Evolutionary conservation across 2,797 vertebrate genomes (phyloP), one percentile per base, ranked within the genome.

Genomic region (Rhodeus uyekii): DNA sequence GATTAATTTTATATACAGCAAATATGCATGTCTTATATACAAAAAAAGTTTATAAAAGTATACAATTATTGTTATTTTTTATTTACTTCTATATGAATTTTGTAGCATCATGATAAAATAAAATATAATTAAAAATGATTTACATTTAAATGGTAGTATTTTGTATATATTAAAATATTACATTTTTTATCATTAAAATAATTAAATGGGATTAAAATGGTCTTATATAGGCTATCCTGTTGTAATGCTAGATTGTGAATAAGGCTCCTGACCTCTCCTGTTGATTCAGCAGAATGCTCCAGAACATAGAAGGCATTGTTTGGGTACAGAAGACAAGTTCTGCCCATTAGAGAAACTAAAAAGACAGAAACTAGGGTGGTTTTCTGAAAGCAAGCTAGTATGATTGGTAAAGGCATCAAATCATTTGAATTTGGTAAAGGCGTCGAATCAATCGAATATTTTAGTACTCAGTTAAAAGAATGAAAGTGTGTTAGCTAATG

Each of bases 231-330:
- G 22, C 16, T 9, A 77, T 77, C 12, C 19, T 44, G 42, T 34
- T 46, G 38, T 36, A 13, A 36, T 46, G 38, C 27, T 34, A 34
- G 34, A 55, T 8, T 50, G 61, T 65, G 46, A 78, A 53, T 29
- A 53, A 22, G 34, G 46, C 46, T 78, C 60, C 19, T 61, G 75
- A 77, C 58, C 75, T 64, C 75, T 77, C 61, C 63, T 55, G 76
- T 67, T 55, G 76, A 29, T 78, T 39, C 64, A 68, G 44, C 48
- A 44, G 39, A 84, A 50, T 63, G 78, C 72, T 69, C 72, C 48
- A 65, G 42, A 82, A 80, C 83, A 82, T 69, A 67, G 63, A 8
- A 69, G 60, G 63, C 76, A 75, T 86, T 84, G 73, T 84, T 76
- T 78, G 16, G 27, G 22, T 29, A 50, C 58, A 58, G 53, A 36